These are phyloP conservation scores for Archips crataeganus DNA, from an alignment of 2,888 invertebrate genomes.

Conservation along the genomic window DNA sequence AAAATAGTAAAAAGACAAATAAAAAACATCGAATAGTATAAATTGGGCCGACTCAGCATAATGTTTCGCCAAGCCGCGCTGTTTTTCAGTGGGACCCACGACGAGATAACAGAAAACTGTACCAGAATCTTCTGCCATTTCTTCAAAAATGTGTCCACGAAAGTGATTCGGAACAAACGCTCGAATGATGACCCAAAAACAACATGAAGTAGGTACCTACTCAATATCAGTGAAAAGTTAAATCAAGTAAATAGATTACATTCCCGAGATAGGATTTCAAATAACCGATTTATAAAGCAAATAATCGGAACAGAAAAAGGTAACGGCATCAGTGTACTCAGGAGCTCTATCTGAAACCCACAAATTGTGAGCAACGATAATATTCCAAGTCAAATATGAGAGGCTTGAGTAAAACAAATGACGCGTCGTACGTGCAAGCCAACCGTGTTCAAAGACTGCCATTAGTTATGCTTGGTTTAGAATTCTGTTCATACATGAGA, in stretches of 20 bases:
- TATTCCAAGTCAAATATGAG: conserved; percentile 36
- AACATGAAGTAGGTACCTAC: too few species aligned
- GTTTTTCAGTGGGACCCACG: too few species aligned
- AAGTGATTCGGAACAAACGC: too few species aligned
- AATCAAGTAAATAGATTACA: not conserved
- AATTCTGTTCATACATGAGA: conserved; percentile 58
- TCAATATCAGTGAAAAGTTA: not conserved
- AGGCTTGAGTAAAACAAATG: conserved; percentile 38
- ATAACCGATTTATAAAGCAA: not conserved
- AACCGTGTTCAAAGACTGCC: conserved; percentile 27
- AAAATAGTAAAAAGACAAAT: too few species aligned
- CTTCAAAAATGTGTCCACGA: too few species aligned
- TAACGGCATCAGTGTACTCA: not conserved
- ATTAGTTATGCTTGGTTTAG: conserved; percentile 48
- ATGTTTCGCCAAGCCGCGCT: too few species aligned
- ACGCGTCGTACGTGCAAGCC: conserved; percentile 31
- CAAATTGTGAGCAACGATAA: conserved; percentile 32
- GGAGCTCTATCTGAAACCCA: conserved; percentile 4
- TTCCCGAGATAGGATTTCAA: not conserved
- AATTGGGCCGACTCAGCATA: too few species aligned
- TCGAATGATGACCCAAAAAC: too few species aligned
- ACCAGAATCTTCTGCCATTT: too few species aligned
- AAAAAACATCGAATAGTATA: too few species aligned
- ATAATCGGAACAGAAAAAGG: conserved; percentile 3
- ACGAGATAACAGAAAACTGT: too few species aligned